Percentiles rank a stretch among this genome's conserved stretches.
Evolutionary conservation across 2,797 vertebrate genomes (phyloP).

Genomic region (Sebastes iracundus): DNA sequence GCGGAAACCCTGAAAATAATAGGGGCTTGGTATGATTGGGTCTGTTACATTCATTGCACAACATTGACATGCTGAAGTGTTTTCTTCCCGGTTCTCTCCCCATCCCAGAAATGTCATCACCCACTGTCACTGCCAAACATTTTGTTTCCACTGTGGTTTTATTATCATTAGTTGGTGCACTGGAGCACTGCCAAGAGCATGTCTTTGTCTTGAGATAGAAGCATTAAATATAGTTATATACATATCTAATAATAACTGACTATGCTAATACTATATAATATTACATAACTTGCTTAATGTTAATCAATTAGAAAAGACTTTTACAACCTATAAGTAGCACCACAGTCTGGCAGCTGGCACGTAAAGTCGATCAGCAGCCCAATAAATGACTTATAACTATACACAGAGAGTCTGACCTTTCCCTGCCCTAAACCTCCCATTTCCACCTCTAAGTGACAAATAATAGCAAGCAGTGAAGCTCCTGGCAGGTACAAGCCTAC

Average conservation of each 20-base stretch:
- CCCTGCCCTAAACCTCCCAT: conserved; percentile 29
- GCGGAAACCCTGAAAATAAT: neutral
- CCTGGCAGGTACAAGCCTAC: conserved; percentile 36
- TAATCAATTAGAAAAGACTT: neutral
- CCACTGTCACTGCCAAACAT: neutral
- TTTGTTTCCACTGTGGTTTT: neutral
- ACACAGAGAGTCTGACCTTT: conserved; percentile 18
- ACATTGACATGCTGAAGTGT: neutral
- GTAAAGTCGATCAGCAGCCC: neutral
- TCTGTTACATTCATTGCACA: neutral
- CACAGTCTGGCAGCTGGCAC: neutral
- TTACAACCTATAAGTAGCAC: neutral
- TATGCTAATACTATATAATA: neutral
- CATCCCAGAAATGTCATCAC: neutral
- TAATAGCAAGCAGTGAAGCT: conserved; percentile 35
- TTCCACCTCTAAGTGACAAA: conserved; percentile 53
- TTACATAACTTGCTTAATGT: neutral
- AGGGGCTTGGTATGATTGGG: neutral
- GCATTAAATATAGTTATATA: neutral
- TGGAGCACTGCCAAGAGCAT: neutral
- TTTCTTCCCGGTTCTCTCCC: neutral
- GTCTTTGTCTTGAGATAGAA: neutral
- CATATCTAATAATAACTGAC: neutral
- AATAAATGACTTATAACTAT: conserved; percentile 6
- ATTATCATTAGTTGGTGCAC: neutral